Percentiles rank a stretch among this genome's conserved stretches.
phyloP scores from a whole-genome alignment of 2,888 invertebrate species.

The Pristionchus fissidentatus region DNA sequence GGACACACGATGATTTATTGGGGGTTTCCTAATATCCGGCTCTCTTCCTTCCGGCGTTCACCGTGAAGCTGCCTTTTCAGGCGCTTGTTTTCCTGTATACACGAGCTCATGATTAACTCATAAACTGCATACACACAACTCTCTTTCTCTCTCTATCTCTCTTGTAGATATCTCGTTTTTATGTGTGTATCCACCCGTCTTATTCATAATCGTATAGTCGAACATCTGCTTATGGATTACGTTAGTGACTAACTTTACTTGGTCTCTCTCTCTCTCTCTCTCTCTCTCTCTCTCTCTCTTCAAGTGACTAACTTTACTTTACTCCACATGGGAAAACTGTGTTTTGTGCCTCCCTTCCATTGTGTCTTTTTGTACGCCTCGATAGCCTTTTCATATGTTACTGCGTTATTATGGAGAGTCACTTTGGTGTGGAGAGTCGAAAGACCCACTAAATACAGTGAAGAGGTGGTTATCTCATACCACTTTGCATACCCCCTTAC shows the following conservation, averaged over 20 bases:
- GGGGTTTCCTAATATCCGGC: conserved; percentile 14
- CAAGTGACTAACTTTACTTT: too few relatives aligned
- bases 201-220: neutral
- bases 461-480: neutral
- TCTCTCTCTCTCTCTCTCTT: too few relatives aligned
- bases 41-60: neutral
- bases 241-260: neutral
- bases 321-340: too few relatives aligned
- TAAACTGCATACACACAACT: neutral
- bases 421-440: too few relatives aligned
- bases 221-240: too few relatives aligned
- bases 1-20: neutral
- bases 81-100: neutral
- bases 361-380: too few relatives aligned
- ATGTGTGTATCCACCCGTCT: neutral
- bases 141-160: neutral
- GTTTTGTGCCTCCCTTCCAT: neutral
- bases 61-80: neutral
- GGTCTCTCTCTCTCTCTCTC: too few relatives aligned
- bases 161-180: neutral
- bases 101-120: conserved; percentile 28
- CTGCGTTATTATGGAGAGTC: too few relatives aligned
- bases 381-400: too few relatives aligned
- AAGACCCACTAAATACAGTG: neutral
- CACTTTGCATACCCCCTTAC: neutral